A percentile compares a stretch with the other conserved stretches of the same genome.
phyloP scores from a whole-genome alignment of 2,113 vertebrate genomes.

The Pelecanus crispus region DNA sequence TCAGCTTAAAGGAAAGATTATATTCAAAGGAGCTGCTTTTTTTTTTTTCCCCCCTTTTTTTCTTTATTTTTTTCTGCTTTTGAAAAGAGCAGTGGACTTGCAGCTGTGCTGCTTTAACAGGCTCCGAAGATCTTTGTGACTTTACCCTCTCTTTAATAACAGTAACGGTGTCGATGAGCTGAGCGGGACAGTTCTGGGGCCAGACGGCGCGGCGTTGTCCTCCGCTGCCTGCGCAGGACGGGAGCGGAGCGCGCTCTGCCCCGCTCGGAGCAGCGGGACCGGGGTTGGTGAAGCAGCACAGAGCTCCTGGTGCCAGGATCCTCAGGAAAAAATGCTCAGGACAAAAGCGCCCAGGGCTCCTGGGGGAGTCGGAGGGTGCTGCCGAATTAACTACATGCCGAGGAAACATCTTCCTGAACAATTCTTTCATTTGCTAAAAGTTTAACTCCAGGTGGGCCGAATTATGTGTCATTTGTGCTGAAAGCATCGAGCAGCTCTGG shows the following conservation, averaged over 20 bases:
- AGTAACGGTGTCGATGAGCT: background rate
- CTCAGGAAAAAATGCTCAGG: background rate
- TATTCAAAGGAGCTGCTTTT: background rate
- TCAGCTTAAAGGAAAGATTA: background rate
- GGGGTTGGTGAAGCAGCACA: too few species aligned
- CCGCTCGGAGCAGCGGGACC: background rate
- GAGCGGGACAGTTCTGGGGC: background rate
- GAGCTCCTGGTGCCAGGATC: rapidly evolving
- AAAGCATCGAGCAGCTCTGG: background rate
- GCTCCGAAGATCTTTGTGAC: background rate
- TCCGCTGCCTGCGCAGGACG: background rate
- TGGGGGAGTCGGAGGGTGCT: background rate
- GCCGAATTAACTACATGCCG: background rate
- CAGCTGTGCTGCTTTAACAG: background rate
- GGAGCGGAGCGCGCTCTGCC: background rate
- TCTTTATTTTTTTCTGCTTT: background rate
- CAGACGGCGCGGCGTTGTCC: background rate
- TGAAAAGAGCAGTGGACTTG: background rate
- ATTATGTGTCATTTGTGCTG: background rate
- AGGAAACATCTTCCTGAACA: background rate
- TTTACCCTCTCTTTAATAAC: background rate
- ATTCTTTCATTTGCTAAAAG: background rate
- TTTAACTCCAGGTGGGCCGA: background rate
- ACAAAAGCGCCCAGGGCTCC: background rate
- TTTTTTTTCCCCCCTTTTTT: background rate